A percentile compares a stretch with the other conserved stretches of the same genome.
phyloP scores from a whole-genome alignment of 2,797 vertebrate genomes.

The Mus caroli region DNA sequence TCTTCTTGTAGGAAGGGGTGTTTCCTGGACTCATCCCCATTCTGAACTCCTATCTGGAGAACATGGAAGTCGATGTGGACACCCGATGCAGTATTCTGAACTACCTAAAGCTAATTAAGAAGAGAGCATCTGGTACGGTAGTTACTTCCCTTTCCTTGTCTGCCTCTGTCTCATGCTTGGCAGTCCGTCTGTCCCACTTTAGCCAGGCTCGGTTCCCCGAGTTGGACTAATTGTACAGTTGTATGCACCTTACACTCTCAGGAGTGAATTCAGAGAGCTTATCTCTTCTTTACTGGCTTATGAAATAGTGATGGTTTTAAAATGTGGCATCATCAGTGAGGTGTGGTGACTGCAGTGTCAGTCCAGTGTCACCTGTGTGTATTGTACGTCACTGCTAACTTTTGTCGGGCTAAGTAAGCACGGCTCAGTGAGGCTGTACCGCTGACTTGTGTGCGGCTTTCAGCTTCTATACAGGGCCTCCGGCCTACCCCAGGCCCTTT shows the following conservation, averaged over 20 bases:
- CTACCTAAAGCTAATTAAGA: conserved; percentile 99
- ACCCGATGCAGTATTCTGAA: conserved; percentile 98
- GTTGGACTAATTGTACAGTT: not conserved
- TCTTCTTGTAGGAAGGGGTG: conserved; percentile 93
- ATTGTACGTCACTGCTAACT: not conserved
- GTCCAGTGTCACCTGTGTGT: not conserved
- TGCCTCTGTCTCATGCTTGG: not conserved
- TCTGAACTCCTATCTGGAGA: conserved; percentile 98
- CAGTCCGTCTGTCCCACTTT: fast-evolving
- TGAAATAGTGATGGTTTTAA: not conserved
- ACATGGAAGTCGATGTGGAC: conserved; percentile 99
- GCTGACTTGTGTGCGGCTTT: fast-evolving
- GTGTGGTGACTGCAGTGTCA: not conserved
- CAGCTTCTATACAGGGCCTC: not conserved
- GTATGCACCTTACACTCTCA: no score
- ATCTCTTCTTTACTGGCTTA: not conserved
- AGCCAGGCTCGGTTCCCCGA: not conserved
- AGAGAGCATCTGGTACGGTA: conserved; percentile 96
- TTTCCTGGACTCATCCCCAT: conserved; percentile 98
- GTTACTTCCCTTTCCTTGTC: not conserved
- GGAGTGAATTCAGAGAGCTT: not conserved
- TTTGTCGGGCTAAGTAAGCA: not conserved
- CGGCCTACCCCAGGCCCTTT: not conserved
- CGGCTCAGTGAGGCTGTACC: not conserved
- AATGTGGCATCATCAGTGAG: not conserved